Percentiles rank a stretch among this genome's conserved stretches.
Evolutionary conservation across 2,113 vertebrate species (phyloP).

Genomic region (Anoplopoma fimbria): DNA sequence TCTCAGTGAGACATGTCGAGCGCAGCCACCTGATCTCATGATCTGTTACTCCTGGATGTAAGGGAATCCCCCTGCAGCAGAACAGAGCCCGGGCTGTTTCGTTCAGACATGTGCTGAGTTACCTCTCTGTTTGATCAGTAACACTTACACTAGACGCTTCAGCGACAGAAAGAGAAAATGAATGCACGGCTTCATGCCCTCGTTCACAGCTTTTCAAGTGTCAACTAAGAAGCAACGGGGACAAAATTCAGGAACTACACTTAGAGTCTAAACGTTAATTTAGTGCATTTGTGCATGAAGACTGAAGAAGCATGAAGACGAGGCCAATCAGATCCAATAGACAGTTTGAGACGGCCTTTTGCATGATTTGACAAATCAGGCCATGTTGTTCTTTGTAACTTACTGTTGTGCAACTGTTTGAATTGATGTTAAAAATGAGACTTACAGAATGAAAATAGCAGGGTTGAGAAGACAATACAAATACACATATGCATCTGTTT

Average conservation of each 20-base stretch:
- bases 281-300: not conserved
- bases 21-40: slow-evolving; percentile 59
- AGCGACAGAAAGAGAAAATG: not conserved
- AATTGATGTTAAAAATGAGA: not conserved
- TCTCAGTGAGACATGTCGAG: slow-evolving; percentile 39
- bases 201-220: not conserved
- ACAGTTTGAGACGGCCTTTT: not conserved
- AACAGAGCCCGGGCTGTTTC: slow-evolving; percentile 40
- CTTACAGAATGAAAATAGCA: not conserved
- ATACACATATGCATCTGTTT: no score
- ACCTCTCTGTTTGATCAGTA: not conserved
- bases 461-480: no score
- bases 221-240: not conserved
- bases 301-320: not conserved
- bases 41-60: slow-evolving; percentile 52
- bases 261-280: not conserved
- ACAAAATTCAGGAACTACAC: not conserved
- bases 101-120: slow-evolving; percentile 37
- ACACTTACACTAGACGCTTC: no score
- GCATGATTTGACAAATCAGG: not conserved
- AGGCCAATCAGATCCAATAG: not conserved
- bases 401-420: not conserved
- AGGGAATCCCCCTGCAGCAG: slow-evolving; percentile 52
- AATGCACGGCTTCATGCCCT: not conserved
- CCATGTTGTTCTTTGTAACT: not conserved